Percentiles rank a stretch among this genome's conserved stretches.
phyloP scores from a whole-genome alignment of 2,113 vertebrate genomes.

The Willisornis vidua region DNA sequence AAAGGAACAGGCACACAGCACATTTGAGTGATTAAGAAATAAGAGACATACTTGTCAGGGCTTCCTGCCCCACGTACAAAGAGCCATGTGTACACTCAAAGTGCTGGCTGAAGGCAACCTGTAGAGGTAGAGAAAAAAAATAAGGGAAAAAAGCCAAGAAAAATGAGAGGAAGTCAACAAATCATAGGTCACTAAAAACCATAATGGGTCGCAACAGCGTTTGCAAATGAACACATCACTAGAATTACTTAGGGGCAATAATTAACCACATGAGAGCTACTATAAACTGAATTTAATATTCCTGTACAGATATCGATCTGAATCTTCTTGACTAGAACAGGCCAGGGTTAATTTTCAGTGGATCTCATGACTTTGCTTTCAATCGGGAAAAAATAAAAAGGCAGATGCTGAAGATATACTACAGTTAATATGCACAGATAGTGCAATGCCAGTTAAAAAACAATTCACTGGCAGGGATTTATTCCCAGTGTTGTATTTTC shows the following conservation, averaged over 20 bases:
- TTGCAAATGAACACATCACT: not conserved
- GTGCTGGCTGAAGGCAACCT: not conserved
- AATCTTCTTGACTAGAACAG: not conserved
- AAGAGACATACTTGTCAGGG: not conserved
- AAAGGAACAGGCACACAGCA: not conserved
- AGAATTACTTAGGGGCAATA: not conserved
- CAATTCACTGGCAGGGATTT: not conserved
- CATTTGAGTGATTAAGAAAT: not conserved
- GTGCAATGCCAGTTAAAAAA: not conserved
- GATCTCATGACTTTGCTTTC: not conserved
- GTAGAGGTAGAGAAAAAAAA: not conserved
- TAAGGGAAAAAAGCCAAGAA: not conserved
- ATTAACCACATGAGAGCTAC: not conserved
- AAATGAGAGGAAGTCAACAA: not conserved
- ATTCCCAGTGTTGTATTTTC: not conserved
- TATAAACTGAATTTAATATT: not conserved
- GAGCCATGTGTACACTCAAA: not conserved
- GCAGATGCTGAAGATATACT: not conserved
- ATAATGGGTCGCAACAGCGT: not conserved
- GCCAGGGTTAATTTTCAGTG: not conserved
- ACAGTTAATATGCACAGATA: not conserved
- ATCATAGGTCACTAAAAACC: not conserved
- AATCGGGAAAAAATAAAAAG: not conserved
- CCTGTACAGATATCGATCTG: not conserved
- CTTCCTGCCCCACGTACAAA: not conserved